Evolutionary conservation across 2,888 invertebrate genomes (phyloP), one percentile per base, ranked within the genome.

Genomic region (Endomychus coccineus): DNA sequence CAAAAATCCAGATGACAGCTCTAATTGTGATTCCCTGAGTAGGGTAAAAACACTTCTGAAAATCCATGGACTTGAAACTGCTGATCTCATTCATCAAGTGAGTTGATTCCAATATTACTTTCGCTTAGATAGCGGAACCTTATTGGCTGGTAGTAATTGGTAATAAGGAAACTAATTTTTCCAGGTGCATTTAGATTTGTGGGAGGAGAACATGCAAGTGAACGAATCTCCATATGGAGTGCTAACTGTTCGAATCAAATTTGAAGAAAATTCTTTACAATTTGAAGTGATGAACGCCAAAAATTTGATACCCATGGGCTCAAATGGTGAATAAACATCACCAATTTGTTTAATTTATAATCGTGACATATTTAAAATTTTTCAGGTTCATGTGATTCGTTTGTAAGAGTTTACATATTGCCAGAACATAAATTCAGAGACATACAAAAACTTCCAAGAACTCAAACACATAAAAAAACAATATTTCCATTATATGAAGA

Each of bases 401-500:
- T 91, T 65, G 89, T 96, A 0, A 82, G 94, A 52, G 75, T 92
- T 16, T 79, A 81, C 50, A 67, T 95, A 31, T 69, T 90, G 37
- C 96, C 96, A 0, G 83, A 85, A 50, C 85, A 89, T 55, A 75
- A 81, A 39, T 96, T 91, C 61, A 71, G 76, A 2, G 78, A 77
- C 25, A 71, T 81, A 7, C 71, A 82, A 7, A 73, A 77, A 11
- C 78, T 83, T 43, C 83, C 85, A 1, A 90, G 88, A 64, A 96
- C 96, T 1, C 86, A 87, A 61, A 86, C 89, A 4, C 87, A 94
- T 52, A 86, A 84, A 64, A 95, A 94, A 66, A 92, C 86, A 24
- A 72, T 91, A 25, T 94, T 90, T 66, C 96, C 97, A 0, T 71
- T 94, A 3, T 98, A 85, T 65, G 96, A 97, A 58, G 96, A 97